These are phyloP conservation scores for Poeciliopsis occidentalis DNA, from an alignment of 2,113 vertebrate species.

Conservation along the genomic window DNA sequence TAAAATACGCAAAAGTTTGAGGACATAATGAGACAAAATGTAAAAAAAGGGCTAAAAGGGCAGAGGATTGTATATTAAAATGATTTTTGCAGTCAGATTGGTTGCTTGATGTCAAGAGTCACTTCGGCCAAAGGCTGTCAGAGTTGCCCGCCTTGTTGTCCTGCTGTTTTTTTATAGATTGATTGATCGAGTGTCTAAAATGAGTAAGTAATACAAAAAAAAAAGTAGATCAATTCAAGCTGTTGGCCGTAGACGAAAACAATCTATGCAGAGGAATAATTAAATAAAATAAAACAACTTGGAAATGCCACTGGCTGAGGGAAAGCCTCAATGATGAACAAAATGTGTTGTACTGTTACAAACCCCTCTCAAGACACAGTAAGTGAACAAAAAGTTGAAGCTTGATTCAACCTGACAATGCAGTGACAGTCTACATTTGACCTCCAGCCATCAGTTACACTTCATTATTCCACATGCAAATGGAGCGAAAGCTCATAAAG, in stretches of 20 bases:
- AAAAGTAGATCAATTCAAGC: slow-evolving; percentile 28
- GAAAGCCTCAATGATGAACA: neutral
- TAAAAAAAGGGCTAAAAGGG: too few relatives aligned
- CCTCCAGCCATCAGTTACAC: neutral
- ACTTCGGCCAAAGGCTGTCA: neutral
- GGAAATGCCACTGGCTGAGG: slow-evolving; percentile 24
- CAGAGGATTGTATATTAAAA: too few relatives aligned
- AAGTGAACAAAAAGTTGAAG: neutral
- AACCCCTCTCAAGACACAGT: neutral
- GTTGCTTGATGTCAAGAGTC: too few relatives aligned
- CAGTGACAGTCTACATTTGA: neutral
- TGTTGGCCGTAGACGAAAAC: slow-evolving; percentile 13
- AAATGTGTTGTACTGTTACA: neutral
- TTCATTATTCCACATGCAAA: neutral
- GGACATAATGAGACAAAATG: too few relatives aligned
- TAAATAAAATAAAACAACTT: slow-evolving; percentile 25
- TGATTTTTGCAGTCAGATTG: too few relatives aligned
- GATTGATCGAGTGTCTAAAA: neutral
- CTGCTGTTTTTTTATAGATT: neutral
- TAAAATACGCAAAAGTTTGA: too few relatives aligned
- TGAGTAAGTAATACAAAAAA: slow-evolving; percentile 30
- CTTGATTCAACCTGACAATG: neutral
- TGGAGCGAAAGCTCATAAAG: neutral
- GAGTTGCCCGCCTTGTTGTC: neutral
- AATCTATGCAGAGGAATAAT: slow-evolving; percentile 34